phyloP scores from a whole-genome alignment of 2,113 vertebrate species.

The Merops nubicus region DNA sequence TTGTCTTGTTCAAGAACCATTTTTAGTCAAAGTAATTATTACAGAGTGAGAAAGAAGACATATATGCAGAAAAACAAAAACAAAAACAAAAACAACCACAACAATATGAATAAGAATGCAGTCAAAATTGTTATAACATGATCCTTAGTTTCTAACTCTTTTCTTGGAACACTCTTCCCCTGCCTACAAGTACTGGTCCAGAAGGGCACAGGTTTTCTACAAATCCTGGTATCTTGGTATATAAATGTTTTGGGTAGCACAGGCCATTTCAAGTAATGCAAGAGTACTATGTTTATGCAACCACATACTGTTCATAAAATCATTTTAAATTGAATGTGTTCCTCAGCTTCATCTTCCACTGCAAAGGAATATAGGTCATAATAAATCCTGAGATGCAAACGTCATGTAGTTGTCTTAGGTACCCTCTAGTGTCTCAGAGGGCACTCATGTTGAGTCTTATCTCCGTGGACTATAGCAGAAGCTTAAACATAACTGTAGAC shows the following conservation, averaged over 20 bases:
- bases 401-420: fast-evolving
- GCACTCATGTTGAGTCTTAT: neutral
- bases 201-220: neutral
- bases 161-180: neutral
- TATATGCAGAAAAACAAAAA: neutral
- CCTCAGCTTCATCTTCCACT: neutral
- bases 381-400: neutral
- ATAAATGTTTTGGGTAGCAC: neutral
- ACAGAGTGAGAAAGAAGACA: neutral
- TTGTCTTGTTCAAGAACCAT: neutral
- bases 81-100: too few relatives aligned
- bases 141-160: neutral
- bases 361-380: neutral
- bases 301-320: neutral
- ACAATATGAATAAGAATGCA: neutral
- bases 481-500: neutral
- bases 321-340: neutral
- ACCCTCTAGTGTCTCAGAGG: neutral
- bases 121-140: neutral
- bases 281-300: neutral
- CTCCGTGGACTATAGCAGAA: neutral
- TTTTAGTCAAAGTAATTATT: neutral
- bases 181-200: neutral
- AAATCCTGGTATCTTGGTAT: neutral
- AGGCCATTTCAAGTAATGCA: neutral